A percentile compares a stretch with the other conserved stretches of the same genome.
Evolutionary conservation across 2,113 vertebrate species (phyloP).

Genomic region (Hyperoodon ampullatus): DNA sequence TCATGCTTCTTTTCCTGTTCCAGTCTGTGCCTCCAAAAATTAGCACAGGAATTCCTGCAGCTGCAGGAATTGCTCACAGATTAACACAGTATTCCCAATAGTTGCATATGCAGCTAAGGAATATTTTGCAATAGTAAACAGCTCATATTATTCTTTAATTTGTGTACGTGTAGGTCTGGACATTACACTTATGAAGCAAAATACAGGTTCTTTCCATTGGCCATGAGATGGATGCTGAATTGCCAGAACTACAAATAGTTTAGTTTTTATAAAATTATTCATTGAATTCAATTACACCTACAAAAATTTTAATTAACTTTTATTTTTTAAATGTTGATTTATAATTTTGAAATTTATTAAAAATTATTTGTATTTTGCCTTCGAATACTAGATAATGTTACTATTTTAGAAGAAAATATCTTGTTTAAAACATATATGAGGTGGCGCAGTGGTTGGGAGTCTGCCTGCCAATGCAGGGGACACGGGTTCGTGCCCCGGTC

Average conservation of each 20-base stretch:
- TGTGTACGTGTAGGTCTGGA: neutral
- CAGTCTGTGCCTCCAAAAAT: neutral
- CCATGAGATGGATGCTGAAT: neutral
- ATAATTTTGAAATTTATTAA: neutral
- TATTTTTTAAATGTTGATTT: neutral
- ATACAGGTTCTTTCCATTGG: neutral
- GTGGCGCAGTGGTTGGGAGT: too few species aligned
- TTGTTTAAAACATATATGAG: neutral
- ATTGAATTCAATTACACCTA: neutral
- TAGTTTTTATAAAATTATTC: neutral
- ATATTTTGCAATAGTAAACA: neutral
- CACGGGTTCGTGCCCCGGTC: too few species aligned
- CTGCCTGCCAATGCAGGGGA: too few species aligned
- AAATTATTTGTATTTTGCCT: neutral
- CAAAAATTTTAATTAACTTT: neutral
- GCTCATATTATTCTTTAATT: neutral
- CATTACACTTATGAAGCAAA: neutral
- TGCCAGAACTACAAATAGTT: neutral
- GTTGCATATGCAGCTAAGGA: neutral
- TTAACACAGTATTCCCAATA: neutral
- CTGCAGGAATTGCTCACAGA: neutral
- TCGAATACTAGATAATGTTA: constrained; percentile 20
- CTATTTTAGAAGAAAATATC: neutral
- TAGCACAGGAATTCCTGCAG: neutral
- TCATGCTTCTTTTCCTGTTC: neutral